Percentiles rank a stretch among this genome's conserved stretches.
These are phyloP conservation scores for Pomatostomus ruficeps DNA, from an alignment of 2,113 vertebrate genomes.

Conservation along the genomic window DNA sequence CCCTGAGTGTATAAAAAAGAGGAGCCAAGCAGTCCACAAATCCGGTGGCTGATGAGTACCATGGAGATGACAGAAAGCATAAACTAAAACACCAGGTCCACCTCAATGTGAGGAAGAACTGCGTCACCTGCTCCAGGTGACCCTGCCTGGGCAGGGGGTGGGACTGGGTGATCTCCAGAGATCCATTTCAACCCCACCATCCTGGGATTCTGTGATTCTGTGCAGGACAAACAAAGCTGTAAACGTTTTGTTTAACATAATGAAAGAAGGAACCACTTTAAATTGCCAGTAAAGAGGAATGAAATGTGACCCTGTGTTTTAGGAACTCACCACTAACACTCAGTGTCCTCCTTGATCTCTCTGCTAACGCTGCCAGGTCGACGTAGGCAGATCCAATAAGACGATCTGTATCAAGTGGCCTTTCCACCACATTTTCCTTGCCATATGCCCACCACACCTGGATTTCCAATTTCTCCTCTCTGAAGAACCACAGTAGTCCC, in stretches of 20 bases:
- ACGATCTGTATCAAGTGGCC: slow-evolving; percentile 84
- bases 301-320: background rate
- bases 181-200: background rate
- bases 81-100: background rate
- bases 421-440: slow-evolving; percentile 70
- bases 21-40: background rate
- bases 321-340: slow-evolving; percentile 83
- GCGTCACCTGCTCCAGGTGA: background rate
- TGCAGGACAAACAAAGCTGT: background rate
- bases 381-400: slow-evolving; percentile 90
- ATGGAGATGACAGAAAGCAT: background rate
- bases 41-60: background rate
- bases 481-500: slow-evolving; percentile 87
- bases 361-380: slow-evolving; percentile 75
- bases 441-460: slow-evolving; percentile 89
- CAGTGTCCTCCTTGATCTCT: slow-evolving; percentile 60
- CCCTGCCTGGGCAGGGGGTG: background rate
- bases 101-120: background rate
- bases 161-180: background rate
- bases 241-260: background rate
- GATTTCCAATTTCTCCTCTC: slow-evolving; percentile 88
- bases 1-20: background rate
- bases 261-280: background rate
- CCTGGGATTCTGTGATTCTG: background rate
- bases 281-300: background rate